phyloP scores from a whole-genome alignment of 2,888 invertebrate species.

The Rhagium mordax region DNA sequence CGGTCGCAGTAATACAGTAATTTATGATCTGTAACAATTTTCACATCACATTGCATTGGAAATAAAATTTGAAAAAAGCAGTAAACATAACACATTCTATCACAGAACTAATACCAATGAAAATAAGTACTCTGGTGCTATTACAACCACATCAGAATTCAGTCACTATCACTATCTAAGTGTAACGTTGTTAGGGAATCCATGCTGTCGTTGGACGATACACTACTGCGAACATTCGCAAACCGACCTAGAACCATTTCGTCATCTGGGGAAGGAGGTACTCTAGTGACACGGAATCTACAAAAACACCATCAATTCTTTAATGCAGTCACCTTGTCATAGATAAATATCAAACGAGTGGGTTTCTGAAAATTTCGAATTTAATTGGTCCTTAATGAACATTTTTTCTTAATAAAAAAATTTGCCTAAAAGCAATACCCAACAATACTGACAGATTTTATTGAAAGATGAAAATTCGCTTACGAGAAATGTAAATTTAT shows the following conservation, averaged over 20 bases:
- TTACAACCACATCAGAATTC: constrained; percentile 32
- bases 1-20: constrained; percentile 37
- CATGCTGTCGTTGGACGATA: constrained; percentile 62
- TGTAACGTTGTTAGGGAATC: constrained; percentile 59
- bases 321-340: no score
- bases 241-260: constrained; percentile 55
- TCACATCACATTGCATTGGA: constrained; percentile 44
- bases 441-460: no score
- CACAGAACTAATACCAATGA: constrained; percentile 49
- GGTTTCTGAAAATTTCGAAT: no score
- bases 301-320: not conserved
- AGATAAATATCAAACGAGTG: no score
- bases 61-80: constrained; percentile 46
- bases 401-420: no score
- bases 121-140: constrained; percentile 36
- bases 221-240: constrained; percentile 60
- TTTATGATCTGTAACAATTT: constrained; percentile 39
- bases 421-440: no score
- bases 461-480: no score
- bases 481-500: no score
- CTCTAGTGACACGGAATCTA: constrained; percentile 57
- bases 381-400: no score
- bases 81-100: constrained; percentile 49
- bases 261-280: constrained; percentile 58
- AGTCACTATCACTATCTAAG: constrained; percentile 59